phyloP scores from a whole-genome alignment of 2,797 vertebrate genomes.

The Pogonophryne albipinna region DNA sequence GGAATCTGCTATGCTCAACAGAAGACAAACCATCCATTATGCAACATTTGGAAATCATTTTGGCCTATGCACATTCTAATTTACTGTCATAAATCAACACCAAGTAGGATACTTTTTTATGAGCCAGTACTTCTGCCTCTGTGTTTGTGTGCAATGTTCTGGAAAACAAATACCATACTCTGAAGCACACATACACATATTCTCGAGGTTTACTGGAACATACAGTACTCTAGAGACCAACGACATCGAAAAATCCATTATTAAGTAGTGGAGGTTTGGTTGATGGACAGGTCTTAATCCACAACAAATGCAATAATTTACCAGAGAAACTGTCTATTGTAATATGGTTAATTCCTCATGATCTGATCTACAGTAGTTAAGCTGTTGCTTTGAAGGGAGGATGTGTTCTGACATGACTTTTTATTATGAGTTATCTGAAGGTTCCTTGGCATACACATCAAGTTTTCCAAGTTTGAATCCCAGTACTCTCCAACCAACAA shows the following conservation, averaged over 20 bases:
- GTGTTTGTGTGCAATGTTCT: conserved; percentile 37
- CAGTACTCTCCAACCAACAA: background rate
- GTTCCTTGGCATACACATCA: background rate
- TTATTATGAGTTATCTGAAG: background rate
- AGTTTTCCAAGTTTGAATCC: background rate
- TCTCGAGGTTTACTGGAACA: conserved; percentile 21
- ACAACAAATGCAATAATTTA: background rate
- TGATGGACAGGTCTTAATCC: conserved; percentile 1
- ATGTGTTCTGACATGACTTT: background rate
- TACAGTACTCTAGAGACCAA: conserved; percentile 1
- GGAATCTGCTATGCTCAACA: conserved; percentile 72
- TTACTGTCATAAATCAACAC: conserved; percentile 66
- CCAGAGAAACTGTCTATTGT: background rate
- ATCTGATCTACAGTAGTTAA: background rate
- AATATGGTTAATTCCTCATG: background rate
- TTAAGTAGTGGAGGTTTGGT: background rate
- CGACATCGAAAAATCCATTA: conserved; percentile 5
- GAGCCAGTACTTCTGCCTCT: conserved; percentile 53
- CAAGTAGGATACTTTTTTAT: conserved; percentile 44
- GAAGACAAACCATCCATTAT: conserved; percentile 77
- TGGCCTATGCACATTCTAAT: conserved; percentile 59
- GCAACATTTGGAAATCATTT: conserved; percentile 65
- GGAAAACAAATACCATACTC: conserved; percentile 47
- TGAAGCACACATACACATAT: conserved; percentile 20
- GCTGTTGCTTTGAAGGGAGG: background rate